phyloP scores from a whole-genome alignment of 2,113 vertebrate species.

The Gasterosteus aculeatus region DNA sequence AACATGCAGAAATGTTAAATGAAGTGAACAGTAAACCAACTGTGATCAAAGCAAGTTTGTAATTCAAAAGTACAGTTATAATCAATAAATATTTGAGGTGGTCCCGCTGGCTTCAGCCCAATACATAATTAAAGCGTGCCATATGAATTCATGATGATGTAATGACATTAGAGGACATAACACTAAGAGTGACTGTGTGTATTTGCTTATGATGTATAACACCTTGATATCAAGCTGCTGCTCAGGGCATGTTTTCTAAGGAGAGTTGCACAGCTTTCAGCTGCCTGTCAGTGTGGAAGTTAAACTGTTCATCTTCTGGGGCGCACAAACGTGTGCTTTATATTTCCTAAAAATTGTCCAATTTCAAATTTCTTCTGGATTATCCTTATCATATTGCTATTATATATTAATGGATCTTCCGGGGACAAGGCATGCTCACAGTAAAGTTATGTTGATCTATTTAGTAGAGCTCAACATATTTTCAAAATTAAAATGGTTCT shows the following conservation, averaged over 20 bases:
- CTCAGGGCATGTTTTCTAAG: slow-evolving; percentile 21
- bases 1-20: slow-evolving; percentile 54
- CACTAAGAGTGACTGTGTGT: slow-evolving; percentile 38
- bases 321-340: neutral
- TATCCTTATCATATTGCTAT: neutral
- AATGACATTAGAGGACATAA: slow-evolving; percentile 42
- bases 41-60: slow-evolving; percentile 58
- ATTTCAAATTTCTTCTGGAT: neutral
- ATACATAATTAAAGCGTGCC: slow-evolving; percentile 59
- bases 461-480: neutral
- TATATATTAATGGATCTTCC: neutral
- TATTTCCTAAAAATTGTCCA: neutral
- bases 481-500: neutral
- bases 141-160: slow-evolving; percentile 53
- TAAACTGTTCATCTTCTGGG: neutral
- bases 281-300: slow-evolving; percentile 10
- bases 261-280: slow-evolving; percentile 12
- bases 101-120: slow-evolving; percentile 35
- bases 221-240: slow-evolving; percentile 40
- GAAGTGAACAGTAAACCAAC: slow-evolving; percentile 54
- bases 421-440: neutral
- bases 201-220: slow-evolving; percentile 33
- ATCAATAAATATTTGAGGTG: slow-evolving; percentile 68
- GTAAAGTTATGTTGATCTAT: neutral
- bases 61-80: slow-evolving; percentile 62